Evolutionary conservation across 2,888 invertebrate species (phyloP).

Genomic region (Apoda limacodes): DNA sequence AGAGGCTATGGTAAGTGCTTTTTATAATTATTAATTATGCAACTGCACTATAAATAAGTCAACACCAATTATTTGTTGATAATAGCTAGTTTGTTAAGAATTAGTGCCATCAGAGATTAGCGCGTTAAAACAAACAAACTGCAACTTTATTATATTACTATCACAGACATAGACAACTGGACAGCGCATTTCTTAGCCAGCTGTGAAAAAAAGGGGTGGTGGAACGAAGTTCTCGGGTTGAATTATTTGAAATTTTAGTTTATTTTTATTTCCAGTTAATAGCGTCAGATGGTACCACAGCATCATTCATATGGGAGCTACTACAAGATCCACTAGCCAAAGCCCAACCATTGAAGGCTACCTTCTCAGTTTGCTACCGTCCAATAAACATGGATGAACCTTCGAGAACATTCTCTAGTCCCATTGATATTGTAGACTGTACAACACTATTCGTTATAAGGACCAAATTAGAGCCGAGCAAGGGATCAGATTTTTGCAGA

Average conservation of each 20-base stretch:
- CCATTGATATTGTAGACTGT: conserved; percentile 85
- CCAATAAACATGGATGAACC: conserved; percentile 36
- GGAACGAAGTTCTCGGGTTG: too few species aligned
- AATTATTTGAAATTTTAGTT: background rate
- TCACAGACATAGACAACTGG: too few species aligned
- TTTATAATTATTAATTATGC: too few species aligned
- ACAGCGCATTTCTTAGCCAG: too few species aligned
- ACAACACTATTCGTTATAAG: conserved; percentile 87
- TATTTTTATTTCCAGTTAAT: conserved; percentile 51
- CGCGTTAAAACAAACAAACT: too few species aligned
- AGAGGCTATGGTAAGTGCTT: conserved; percentile 66
- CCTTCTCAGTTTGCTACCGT: conserved; percentile 47
- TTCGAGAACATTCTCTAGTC: conserved; percentile 70
- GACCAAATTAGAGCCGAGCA: conserved; percentile 81
- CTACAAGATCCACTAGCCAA: conserved; percentile 72
- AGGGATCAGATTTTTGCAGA: conserved; percentile 87
- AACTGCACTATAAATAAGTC: too few species aligned
- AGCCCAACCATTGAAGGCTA: conserved; percentile 62
- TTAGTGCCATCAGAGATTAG: too few species aligned
- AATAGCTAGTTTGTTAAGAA: too few species aligned
- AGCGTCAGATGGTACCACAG: conserved; percentile 79
- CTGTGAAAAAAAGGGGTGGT: too few species aligned
- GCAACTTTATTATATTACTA: too few species aligned
- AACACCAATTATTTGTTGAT: too few species aligned
- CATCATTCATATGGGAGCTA: conserved; percentile 88